A percentile compares a stretch with the other conserved stretches of the same genome.
These are phyloP conservation scores for Scaptomyza reducta DNA, from an alignment of 2,888 invertebrate species.

Conservation along the genomic window DNA sequence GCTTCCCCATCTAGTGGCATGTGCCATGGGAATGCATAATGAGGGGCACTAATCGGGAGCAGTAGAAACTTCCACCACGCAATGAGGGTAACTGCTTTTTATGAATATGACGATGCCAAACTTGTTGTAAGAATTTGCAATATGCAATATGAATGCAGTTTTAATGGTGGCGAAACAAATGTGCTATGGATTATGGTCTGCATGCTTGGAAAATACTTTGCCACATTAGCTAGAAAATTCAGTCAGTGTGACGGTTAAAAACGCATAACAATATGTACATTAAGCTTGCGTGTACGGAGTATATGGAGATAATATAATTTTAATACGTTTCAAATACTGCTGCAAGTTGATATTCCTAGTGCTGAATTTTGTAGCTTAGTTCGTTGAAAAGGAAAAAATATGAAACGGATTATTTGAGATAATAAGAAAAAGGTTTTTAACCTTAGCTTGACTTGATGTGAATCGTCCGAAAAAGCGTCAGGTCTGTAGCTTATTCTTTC, in stretches of 20 bases:
- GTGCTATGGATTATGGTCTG: conserved; percentile 1
- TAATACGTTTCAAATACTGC: neutral
- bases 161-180: conserved; percentile 1
- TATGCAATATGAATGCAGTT: conserved; percentile 28
- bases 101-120: conserved; percentile 20
- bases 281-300: neutral
- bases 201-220: conserved; percentile 13
- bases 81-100: conserved; percentile 48
- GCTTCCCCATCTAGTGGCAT: conserved; percentile 13
- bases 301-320: no score
- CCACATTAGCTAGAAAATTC: conserved; percentile 23
- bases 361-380: no score
- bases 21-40: conserved; percentile 55
- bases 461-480: no score
- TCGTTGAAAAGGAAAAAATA: no score
- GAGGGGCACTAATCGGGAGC: conserved; percentile 45
- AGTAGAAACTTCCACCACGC: conserved; percentile 43
- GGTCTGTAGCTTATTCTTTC: no score
- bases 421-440: no score
- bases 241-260: no score
- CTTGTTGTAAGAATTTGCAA: conserved; percentile 30
- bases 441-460: no score
- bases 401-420: no score
- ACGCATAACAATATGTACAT: neutral
- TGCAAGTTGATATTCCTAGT: no score